These are phyloP conservation scores for Clinocottus analis DNA, from an alignment of 2,113 vertebrate genomes.

Conservation along the genomic window DNA sequence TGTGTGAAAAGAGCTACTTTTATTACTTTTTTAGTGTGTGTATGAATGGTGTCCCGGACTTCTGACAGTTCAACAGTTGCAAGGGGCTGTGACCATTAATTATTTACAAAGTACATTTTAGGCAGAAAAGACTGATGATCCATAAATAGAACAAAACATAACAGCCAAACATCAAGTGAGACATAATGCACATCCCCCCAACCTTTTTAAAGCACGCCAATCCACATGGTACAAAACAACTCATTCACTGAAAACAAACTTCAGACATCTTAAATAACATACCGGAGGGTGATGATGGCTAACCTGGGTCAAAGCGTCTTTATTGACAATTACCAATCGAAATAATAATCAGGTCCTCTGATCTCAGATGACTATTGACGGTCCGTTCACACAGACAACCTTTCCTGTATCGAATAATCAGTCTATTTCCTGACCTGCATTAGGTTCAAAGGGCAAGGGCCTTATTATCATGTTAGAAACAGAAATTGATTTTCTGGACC, in stretches of 20 bases:
- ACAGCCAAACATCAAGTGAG: conserved; percentile 20
- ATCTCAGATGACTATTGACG: conserved; percentile 34
- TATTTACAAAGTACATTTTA: conserved; percentile 73
- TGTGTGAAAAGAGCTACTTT: conserved; percentile 13
- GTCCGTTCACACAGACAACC: background rate
- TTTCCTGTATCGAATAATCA: conserved; percentile 55
- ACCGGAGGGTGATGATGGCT: background rate
- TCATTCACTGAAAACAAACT: background rate
- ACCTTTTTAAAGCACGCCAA: conserved; percentile 4
- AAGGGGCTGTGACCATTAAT: conserved; percentile 72
- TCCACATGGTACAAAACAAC: background rate
- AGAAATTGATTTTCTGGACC: conserved; percentile 41
- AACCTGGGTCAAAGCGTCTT: conserved; percentile 17
- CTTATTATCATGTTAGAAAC: conserved; percentile 43
- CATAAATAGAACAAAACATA: conserved; percentile 72
- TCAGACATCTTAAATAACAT: background rate
- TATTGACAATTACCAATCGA: conserved; percentile 38
- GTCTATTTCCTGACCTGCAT: conserved; percentile 39
- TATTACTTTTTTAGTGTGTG: conserved; percentile 20
- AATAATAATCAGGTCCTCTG: conserved; percentile 40
- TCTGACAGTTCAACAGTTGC: conserved; percentile 61
- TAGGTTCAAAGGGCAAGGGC: conserved; percentile 60
- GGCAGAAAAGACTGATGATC: conserved; percentile 68
- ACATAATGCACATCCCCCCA: conserved; percentile 5
- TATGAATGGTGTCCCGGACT: conserved; percentile 47